Percentiles rank a stretch among this genome's conserved stretches.
These are phyloP conservation scores for Drosophila subquinaria DNA, from an alignment of 2,888 invertebrate species.

Conservation along the genomic window DNA sequence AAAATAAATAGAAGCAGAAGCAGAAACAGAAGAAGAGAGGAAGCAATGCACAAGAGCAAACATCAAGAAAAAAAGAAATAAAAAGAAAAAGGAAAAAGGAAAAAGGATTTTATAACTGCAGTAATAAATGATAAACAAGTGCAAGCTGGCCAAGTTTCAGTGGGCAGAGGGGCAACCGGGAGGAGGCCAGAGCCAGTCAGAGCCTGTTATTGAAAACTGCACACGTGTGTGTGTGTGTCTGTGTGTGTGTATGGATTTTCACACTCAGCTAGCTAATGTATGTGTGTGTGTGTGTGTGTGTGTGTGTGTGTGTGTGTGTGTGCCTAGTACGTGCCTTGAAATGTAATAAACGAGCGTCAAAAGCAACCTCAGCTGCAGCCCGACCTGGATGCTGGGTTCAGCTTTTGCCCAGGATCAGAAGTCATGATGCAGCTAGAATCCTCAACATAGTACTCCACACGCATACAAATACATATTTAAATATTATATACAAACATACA, in stretches of 20 bases:
- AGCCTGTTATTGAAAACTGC: constrained; percentile 66
- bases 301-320: constrained; percentile 29
- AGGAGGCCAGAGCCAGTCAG: constrained; percentile 12
- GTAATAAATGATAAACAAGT: constrained; percentile 79
- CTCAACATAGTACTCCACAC: constrained; percentile 2
- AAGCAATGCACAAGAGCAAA: constrained; percentile 58
- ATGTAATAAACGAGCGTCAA: constrained; percentile 66
- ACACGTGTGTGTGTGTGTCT: neutral
- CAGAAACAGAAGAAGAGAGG: neutral
- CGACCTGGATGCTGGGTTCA: constrained; percentile 31
- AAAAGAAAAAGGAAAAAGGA: constrained; percentile 22
- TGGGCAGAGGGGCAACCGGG: neutral
- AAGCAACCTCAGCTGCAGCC: constrained; percentile 52
- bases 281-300: constrained; percentile 17
- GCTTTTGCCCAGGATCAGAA: constrained; percentile 40
- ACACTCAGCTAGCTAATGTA: constrained; percentile 22
- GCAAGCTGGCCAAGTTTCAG: constrained; percentile 65
- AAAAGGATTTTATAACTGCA: constrained; percentile 68
- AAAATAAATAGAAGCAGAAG: constrained; percentile 49
- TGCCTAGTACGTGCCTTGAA: constrained; percentile 66
- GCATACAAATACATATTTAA: neutral
- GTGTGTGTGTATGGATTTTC: constrained; percentile 22
- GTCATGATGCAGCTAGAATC: constrained; percentile 46
- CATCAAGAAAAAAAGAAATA: constrained; percentile 27
- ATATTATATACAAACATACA: neutral